Evolutionary conservation across 2,113 vertebrate species (phyloP).

Genomic region (Spilogale gracilis): DNA sequence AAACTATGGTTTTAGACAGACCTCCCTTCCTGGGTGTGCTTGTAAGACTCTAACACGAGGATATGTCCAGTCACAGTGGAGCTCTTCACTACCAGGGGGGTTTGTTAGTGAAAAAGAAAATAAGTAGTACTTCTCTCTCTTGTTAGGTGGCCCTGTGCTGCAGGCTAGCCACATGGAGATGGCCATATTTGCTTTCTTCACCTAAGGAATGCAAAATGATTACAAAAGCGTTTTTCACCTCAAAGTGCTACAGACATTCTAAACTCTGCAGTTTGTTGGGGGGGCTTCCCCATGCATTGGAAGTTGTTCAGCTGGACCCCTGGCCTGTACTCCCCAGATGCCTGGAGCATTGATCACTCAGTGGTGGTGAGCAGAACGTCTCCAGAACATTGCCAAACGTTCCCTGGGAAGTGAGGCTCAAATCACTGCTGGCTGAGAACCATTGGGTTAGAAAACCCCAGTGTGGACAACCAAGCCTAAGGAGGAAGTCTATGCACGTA

Average conservation of each 20-base stretch:
- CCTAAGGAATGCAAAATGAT: not conserved
- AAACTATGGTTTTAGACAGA: not conserved
- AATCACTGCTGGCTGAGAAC: not conserved
- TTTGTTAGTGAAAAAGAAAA: not conserved
- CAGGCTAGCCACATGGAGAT: not conserved
- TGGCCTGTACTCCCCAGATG: not conserved
- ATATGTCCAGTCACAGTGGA: not conserved
- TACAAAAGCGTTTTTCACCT: not conserved
- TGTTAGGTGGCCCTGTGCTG: not conserved
- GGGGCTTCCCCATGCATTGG: not conserved
- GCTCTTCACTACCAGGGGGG: not conserved
- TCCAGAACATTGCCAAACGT: not conserved
- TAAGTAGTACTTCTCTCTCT: not conserved
- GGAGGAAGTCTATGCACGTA: not conserved
- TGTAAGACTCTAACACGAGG: not conserved
- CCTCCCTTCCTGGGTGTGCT: not conserved
- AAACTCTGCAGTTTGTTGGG: not conserved
- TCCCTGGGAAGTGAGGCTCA: not conserved
- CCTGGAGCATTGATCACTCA: not conserved
- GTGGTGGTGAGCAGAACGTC: not conserved
- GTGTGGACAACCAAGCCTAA: not conserved
- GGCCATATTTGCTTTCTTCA: not conserved
- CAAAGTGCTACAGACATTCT: not conserved
- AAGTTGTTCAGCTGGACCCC: not conserved
- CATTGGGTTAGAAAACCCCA: not conserved